A percentile compares a stretch with the other conserved stretches of the same genome.
Evolutionary conservation across 2,113 vertebrate species (phyloP).

Genomic region (Sakesphorus luctuosus): DNA sequence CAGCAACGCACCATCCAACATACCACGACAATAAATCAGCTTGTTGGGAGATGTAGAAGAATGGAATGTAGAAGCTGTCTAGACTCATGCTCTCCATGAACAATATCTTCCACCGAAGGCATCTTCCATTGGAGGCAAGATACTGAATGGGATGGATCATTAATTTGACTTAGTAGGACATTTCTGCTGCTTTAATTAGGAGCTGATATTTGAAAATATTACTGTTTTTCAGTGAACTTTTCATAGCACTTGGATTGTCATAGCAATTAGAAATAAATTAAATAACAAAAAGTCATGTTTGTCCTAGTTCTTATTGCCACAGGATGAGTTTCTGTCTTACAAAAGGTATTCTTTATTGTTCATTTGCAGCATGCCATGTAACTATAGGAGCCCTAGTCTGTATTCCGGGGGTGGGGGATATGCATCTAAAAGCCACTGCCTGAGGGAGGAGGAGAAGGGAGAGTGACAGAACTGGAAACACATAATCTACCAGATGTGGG

Average conservation of each 20-base stretch:
- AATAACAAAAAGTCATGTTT: background rate
- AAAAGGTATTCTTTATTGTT: background rate
- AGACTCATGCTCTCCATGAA: background rate
- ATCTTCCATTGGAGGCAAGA: background rate
- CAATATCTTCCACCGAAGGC: background rate
- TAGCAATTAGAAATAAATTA: background rate
- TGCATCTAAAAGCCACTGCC: background rate
- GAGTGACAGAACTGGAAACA: background rate
- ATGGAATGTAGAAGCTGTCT: background rate
- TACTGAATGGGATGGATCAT: background rate
- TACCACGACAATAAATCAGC: background rate
- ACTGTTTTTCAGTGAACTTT: background rate
- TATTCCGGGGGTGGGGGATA: background rate
- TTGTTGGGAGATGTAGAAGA: background rate
- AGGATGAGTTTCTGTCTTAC: background rate
- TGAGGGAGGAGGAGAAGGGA: background rate
- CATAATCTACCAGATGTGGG: background rate
- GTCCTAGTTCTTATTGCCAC: background rate
- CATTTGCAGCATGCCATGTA: background rate
- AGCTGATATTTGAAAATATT: background rate
- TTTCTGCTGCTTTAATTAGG: background rate
- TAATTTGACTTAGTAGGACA: background rate
- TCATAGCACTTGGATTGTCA: background rate
- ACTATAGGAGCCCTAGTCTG: background rate
- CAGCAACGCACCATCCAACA: background rate